Percentiles rank a stretch among this genome's conserved stretches.
phyloP scores from a whole-genome alignment of 2,113 vertebrate species.

The Lycocorax pyrrhopterus region DNA sequence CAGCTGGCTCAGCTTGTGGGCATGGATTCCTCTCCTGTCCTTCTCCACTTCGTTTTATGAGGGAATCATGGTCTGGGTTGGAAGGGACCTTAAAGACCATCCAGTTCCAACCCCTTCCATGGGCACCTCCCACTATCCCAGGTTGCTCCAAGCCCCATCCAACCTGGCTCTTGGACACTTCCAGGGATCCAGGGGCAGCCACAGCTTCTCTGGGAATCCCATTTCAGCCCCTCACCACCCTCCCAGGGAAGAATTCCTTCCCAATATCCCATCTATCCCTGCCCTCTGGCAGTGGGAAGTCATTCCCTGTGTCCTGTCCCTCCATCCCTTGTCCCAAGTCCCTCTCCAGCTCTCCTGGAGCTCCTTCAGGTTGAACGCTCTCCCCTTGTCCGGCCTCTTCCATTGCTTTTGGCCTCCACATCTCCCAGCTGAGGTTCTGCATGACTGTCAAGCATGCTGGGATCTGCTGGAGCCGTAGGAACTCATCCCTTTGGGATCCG shows the following conservation, averaged over 20 bases:
- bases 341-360: not conserved
- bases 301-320: not conserved
- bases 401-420: not conserved
- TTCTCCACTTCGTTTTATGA: not conserved
- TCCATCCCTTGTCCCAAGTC: not conserved
- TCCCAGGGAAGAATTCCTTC: not conserved
- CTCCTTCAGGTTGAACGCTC: not conserved
- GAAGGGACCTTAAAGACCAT: not conserved
- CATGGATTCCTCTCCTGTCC: not conserved
- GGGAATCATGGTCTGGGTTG: not conserved
- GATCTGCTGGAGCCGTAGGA: not conserved
- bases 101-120: not conserved
- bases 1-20: not conserved
- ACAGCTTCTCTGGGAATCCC: not conserved
- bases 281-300: not conserved
- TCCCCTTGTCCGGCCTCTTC: not conserved
- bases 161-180: accelerated
- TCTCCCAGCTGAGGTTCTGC: not conserved
- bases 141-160: not conserved
- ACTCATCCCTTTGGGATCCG: not conserved
- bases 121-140: not conserved
- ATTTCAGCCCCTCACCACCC: not conserved
- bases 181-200: not conserved
- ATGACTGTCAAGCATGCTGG: accelerated
- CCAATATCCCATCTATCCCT: not conserved